Evolutionary conservation across 1,140 invertebrate species (phyloP).

Genomic region (Berghia stephanieae): DNA sequence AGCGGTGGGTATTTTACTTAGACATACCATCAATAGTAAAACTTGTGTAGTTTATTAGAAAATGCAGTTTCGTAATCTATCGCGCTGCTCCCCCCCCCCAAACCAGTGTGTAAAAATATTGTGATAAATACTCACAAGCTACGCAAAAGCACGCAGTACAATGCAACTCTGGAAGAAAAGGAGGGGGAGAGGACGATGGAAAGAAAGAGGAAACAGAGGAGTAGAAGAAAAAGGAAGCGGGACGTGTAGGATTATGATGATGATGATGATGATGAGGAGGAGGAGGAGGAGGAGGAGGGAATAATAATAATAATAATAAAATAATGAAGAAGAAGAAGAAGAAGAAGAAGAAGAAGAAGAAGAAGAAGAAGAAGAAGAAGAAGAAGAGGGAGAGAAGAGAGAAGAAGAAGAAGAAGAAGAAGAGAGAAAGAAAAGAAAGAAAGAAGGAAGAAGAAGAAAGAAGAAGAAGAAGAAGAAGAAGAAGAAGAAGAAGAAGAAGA

Average conservation of each 20-base stretch:
- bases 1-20: no score
- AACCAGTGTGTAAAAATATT: no score
- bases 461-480: neutral
- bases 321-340: neutral
- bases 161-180: conserved; percentile 17
- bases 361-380: neutral
- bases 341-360: neutral
- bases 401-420: neutral
- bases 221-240: conserved; percentile 8
- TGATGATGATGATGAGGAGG: neutral
- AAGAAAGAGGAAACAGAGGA: conserved; percentile 8
- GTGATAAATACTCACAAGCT: no score
- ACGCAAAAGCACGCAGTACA: no score
- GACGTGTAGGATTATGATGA: neutral
- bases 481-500: neutral
- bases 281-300: neutral
- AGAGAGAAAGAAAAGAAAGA: neutral
- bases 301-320: conserved; percentile 15
- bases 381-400: neutral
- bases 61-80: no score
- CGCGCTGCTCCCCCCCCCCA: no score
- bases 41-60: no score
- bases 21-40: no score
- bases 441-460: conserved; percentile 3
- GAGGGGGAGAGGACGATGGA: neutral